phyloP scores from a whole-genome alignment of 2,888 invertebrate genomes.

The Epirrhoe alternata region DNA sequence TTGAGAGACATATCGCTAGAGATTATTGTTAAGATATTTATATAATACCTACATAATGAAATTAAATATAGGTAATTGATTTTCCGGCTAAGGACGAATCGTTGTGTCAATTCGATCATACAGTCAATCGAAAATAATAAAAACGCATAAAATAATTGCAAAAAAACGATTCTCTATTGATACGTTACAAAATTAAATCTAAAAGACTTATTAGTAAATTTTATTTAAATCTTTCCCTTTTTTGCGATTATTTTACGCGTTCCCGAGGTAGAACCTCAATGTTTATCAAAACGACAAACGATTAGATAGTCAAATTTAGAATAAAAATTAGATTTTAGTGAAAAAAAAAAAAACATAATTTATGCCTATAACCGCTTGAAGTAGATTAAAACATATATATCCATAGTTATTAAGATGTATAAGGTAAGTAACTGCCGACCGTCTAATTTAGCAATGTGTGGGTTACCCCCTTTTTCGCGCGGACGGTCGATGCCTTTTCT shows the following conservation, averaged over 20 bases:
- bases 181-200: constrained; percentile 46
- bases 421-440: constrained; percentile 47
- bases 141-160: constrained; percentile 31
- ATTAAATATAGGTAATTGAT: constrained; percentile 51
- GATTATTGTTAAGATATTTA: constrained; percentile 73
- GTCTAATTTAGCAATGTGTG: constrained; percentile 42
- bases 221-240: constrained; percentile 38
- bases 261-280: constrained; percentile 66
- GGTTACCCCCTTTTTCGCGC: constrained; percentile 43
- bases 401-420: constrained; percentile 47
- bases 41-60: constrained; percentile 63
- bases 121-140: constrained; percentile 64
- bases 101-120: constrained; percentile 76
- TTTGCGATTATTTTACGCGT: constrained; percentile 31
- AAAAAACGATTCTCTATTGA: constrained; percentile 44
- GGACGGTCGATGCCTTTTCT: constrained; percentile 67
- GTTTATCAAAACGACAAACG: constrained; percentile 67
- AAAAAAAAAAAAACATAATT: constrained; percentile 57
- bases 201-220: constrained; percentile 45
- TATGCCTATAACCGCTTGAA: constrained; percentile 72
- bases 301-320: constrained; percentile 78
- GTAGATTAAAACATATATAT: constrained; percentile 64
- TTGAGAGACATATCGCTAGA: constrained; percentile 84
- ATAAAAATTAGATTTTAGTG: constrained; percentile 63
- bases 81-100: constrained; percentile 56